Evolutionary conservation across 2,113 vertebrate species (phyloP).

Genomic region (Parotia lawesii): DNA sequence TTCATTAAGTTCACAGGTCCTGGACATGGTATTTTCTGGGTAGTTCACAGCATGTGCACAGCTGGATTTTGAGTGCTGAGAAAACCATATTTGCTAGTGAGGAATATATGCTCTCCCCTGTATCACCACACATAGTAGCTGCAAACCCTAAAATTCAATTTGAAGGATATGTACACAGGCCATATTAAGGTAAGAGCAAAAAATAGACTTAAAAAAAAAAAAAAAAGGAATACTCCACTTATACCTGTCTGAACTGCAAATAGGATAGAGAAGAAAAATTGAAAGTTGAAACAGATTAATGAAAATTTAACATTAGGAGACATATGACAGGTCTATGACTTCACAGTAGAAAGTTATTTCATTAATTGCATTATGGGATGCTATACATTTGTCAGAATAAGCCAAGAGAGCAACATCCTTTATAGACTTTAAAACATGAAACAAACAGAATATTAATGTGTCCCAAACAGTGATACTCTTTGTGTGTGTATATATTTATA

Average conservation of each 20-base stretch:
- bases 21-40: not conserved
- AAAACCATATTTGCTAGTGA: not conserved
- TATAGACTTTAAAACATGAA: not conserved
- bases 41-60: not conserved
- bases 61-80: not conserved
- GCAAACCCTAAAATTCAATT: not conserved
- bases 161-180: not conserved
- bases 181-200: not conserved
- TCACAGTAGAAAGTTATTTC: not conserved
- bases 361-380: not conserved
- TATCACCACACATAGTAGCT: not conserved
- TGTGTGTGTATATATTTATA: accelerated
- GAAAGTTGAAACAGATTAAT: not conserved
- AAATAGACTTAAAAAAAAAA: not conserved
- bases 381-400: not conserved
- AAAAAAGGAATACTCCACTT: not conserved
- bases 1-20: not conserved
- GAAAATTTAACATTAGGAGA: not conserved
- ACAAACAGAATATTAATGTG: not conserved
- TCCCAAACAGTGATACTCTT: not conserved
- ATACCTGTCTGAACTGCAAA: not conserved
- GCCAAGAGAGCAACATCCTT: not conserved
- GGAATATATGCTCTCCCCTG: not conserved
- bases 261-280: not conserved
- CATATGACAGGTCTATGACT: not conserved